A percentile compares a stretch with the other conserved stretches of the same genome.
Evolutionary conservation across 1,140 invertebrate genomes (phyloP).

Genomic region (Drosophila setifemur): DNA sequence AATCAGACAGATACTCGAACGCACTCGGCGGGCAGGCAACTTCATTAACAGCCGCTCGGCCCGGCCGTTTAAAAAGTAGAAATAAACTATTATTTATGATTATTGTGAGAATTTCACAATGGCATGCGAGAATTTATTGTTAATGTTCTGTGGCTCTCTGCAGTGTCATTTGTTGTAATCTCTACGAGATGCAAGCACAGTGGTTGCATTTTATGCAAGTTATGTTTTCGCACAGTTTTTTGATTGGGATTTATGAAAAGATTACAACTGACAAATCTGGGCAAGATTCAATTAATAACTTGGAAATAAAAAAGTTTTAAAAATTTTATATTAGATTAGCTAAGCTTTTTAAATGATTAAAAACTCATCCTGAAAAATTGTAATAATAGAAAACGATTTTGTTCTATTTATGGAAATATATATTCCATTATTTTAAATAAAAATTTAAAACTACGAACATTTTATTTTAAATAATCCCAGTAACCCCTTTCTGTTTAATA

Average conservation of each 20-base stretch:
- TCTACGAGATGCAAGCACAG: conserved; percentile 13
- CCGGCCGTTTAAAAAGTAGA: conserved; percentile 70
- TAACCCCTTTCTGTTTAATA: no score
- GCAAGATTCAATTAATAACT: no score
- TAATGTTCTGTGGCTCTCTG: conserved; percentile 50
- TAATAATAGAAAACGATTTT: no score
- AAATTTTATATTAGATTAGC: no score
- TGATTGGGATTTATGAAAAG: not conserved
- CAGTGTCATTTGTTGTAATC: conserved; percentile 25
- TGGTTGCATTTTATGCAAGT: conserved; percentile 1
- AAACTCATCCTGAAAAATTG: no score
- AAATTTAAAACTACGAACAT: no score
- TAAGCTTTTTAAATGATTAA: no score
- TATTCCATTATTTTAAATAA: no score
- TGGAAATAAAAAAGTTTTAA: not conserved
- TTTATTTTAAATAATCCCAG: no score
- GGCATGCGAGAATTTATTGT: conserved; percentile 81
- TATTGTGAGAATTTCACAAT: conserved; percentile 81
- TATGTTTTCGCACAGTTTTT: not conserved
- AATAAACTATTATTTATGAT: conserved; percentile 81
- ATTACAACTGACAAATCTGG: no score
- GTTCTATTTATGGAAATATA: no score
- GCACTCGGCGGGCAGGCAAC: conserved; percentile 46
- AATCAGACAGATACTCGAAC: conserved; percentile 47
- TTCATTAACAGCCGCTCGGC: conserved; percentile 62